Evolutionary conservation across 2,797 vertebrate species (phyloP), one percentile per base, ranked within the genome.

Genomic region (Darevskia mixta): DNA sequence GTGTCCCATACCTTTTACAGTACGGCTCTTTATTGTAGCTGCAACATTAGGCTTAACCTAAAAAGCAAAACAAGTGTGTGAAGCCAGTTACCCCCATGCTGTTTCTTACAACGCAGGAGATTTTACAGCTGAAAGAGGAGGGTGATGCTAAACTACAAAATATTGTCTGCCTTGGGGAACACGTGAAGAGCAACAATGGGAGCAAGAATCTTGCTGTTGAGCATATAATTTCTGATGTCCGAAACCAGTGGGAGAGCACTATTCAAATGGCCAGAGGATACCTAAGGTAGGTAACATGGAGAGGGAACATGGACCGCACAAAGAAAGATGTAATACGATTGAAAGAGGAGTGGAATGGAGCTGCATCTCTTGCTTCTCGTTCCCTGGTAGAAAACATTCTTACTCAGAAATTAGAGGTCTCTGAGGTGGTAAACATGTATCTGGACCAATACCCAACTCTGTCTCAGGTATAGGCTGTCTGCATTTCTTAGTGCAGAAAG

Each of bases 91-190:
- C 84, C 45, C 32, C 87, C 88, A 20, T 89, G 75, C 67, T 83
- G 90, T 94, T 82, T 92, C 61, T 1, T 93, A 89, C 76, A 83
- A 91, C 92, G 61, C 83, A 99, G 98, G 94, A 94, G 91, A 95
- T 98, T 83, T 87, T 97, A 88, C 93, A 87, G 93, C 96, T 96
- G 66, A 98, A 91, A 92, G 95, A 96, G 35, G 96, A 95, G 61
- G 98, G 97, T 17, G 97, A 98, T 10, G 77, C 90, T 83, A 98
- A 97, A 93, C 89, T 98, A 91, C 94, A 93, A 91, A 95, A 93
- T 49, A 75, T 99, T 75, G 88, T 96, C 86, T 75, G 91, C 58
- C 88, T 97, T 86, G 96, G 96, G 75, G 97, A 98, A 91, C 87
- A 89, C n/a, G 87, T 98, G 91, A 89, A 97, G 87, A 87, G 27